Percentiles rank a stretch among this genome's conserved stretches.
Conservation (phyloP, 2,888 invertebrate genomes). For the Cistogaster globosa region DNA sequence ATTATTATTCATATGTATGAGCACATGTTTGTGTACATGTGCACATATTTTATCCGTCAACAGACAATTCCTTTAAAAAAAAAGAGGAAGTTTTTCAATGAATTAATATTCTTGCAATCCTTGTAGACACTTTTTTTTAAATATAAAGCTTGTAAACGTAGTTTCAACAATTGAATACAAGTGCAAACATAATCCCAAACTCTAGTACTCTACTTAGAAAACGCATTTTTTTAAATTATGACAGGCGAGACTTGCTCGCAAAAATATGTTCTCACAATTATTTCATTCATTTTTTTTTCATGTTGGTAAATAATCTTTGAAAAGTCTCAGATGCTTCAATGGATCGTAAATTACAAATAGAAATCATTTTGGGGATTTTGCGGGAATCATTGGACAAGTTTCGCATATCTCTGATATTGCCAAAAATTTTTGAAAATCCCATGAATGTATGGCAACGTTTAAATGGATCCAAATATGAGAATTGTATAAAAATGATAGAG, state of each 20-base stretch:
- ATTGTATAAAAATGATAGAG: constrained; percentile 67
- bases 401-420: constrained; percentile 73
- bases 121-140: too few relatives aligned
- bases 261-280: too few relatives aligned
- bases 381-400: constrained; percentile 74
- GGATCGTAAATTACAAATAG: constrained; percentile 73
- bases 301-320: too few relatives aligned
- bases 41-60: too few relatives aligned
- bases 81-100: too few relatives aligned
- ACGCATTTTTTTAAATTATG: not conserved
- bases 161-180: not conserved
- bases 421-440: constrained; percentile 72
- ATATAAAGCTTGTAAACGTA: too few relatives aligned
- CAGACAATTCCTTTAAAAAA: too few relatives aligned
- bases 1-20: too few relatives aligned
- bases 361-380: constrained; percentile 74
- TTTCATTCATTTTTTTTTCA: too few relatives aligned
- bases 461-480: constrained; percentile 59
- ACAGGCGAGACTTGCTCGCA: too few relatives aligned
- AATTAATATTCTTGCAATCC: too few relatives aligned
- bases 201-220: not conserved
- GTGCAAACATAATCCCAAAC: not conserved
- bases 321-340: constrained; percentile 55
- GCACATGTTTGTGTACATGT: too few relatives aligned
- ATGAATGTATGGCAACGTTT: constrained; percentile 65